Percentiles rank a stretch among this genome's conserved stretches.
Evolutionary conservation across 2,888 invertebrate species (phyloP).

Genomic region (Caenorhabditis panamensis): DNA sequence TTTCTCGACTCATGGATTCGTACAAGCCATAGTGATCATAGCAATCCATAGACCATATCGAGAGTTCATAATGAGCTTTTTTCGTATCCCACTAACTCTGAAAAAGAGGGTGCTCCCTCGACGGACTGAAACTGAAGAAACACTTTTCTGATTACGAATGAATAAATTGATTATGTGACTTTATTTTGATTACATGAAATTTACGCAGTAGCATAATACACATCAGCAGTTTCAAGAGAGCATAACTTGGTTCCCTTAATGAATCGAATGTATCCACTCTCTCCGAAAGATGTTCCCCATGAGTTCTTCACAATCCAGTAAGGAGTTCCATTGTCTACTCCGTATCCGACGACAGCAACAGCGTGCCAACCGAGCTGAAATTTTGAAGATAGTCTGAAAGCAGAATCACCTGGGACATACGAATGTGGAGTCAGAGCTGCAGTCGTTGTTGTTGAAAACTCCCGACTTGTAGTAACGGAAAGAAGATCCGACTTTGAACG

Average conservation of each 20-base stretch:
- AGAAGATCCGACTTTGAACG: not conserved
- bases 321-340: conserved; percentile 5
- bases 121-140: too few relatives aligned
- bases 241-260: conserved; percentile 1
- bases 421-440: not conserved
- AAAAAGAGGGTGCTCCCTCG: too few relatives aligned
- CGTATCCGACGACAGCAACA: conserved; percentile 4
- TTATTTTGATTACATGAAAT: too few relatives aligned
- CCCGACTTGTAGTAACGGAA: conserved; percentile 7
- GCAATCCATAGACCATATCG: too few relatives aligned
- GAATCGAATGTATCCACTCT: not conserved
- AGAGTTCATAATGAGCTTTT: too few relatives aligned
- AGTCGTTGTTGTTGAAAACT: conserved; percentile 3
- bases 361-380: conserved; percentile 19
- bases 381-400: not conserved
- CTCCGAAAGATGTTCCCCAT: not conserved
- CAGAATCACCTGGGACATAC: not conserved
- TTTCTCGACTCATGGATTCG: too few relatives aligned
- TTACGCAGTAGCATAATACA: not conserved
- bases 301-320: conserved; percentile 24
- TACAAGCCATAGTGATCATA: too few relatives aligned
- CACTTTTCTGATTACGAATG: too few relatives aligned
- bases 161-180: too few relatives aligned
- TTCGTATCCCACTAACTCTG: too few relatives aligned
- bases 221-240: not conserved